Conservation (phyloP, 2,797 vertebrate species). For the Phyllotis vaccarum region DNA sequence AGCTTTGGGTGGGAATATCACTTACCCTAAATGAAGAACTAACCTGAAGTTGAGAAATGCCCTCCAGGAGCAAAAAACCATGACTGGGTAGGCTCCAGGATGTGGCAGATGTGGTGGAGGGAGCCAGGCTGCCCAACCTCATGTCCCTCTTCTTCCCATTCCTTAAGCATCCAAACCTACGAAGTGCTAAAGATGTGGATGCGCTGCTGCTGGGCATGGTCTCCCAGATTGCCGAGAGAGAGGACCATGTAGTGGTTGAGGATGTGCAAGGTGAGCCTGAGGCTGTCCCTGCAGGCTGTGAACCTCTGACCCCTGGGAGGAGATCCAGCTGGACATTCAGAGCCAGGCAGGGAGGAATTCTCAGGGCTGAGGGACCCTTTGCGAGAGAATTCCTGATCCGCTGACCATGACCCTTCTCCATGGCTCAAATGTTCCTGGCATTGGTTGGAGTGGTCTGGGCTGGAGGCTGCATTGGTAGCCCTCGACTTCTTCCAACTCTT, state of each 20-base stretch:
- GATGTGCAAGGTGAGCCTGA: conserved; percentile 93
- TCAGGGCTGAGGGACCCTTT: background rate
- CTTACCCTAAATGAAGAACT: background rate
- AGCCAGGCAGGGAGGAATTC: background rate
- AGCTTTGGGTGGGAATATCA: background rate
- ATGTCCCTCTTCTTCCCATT: background rate
- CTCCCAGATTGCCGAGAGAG: conserved; percentile 95
- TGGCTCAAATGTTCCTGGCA: background rate
- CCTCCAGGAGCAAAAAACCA: background rate
- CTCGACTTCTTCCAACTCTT: background rate
- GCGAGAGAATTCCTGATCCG: background rate
- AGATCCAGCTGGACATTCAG: background rate
- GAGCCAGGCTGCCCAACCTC: background rate
- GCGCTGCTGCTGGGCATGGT: conserved; percentile 96
- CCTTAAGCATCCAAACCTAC: conserved; percentile 88
- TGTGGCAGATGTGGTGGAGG: background rate
- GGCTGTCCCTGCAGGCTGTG: background rate
- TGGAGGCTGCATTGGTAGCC: background rate
- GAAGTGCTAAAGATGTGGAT: conserved; percentile 89
- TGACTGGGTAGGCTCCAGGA: background rate
- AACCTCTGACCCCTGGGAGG: background rate
- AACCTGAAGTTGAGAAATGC: background rate
- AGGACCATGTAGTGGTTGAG: conserved; percentile 95
- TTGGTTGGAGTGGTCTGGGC: background rate
- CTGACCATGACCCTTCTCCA: background rate